Base-by-base conservation (phyloP, 2,797 vertebrate genomes). In the Tapirus indicus region DNA sequence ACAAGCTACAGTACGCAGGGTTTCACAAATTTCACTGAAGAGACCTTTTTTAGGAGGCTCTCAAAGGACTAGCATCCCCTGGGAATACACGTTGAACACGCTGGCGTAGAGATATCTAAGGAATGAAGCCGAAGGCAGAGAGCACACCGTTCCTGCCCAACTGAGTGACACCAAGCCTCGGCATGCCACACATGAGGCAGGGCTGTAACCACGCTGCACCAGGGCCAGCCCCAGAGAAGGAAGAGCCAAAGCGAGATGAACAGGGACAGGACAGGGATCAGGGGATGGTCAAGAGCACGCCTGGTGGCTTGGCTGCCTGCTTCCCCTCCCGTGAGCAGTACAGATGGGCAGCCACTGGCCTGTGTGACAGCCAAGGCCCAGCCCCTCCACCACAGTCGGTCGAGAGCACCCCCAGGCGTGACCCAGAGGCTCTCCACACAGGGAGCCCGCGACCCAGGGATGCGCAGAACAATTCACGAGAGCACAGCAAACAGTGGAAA, bases 31-130 rank as follows among this genome's bases (percentile, higher is more conserved):
- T 4, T 17, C 62, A 16, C 41, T 3, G 8, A 1, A 21, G 41
- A n/a, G 12, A 27, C 11, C 38, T 2, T 52, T 38, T 25, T 25
- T 11, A 47, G 49, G 68, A 62, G 17, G 20, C 18, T 18, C 58
- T 41, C 1, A 12, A 23, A 23, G 38, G 35, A 27, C 32, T 0
- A 1, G 69, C 21, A 6, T 27, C 25, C 64, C 66, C 7, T 0
- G n/a, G 75, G 62, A 9, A 32, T 1, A 2, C 27, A 16, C 2
- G 7, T 9, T 1, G 2, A 10, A 5, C 47, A 35, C 1, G 27
- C 11, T 0, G 52, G 52, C 17, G 14, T 0, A 4, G n/a, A 3
- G 5, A 5, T 35, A 0, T 2, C 8, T 3, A 52, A 7, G 38
- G 10, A 69, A 47, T 0, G 9, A 23, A 71, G 54, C 38, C 16